Evolutionary conservation across 2,113 vertebrate genomes (phyloP).

Genomic region (Poecilia latipinna): DNA sequence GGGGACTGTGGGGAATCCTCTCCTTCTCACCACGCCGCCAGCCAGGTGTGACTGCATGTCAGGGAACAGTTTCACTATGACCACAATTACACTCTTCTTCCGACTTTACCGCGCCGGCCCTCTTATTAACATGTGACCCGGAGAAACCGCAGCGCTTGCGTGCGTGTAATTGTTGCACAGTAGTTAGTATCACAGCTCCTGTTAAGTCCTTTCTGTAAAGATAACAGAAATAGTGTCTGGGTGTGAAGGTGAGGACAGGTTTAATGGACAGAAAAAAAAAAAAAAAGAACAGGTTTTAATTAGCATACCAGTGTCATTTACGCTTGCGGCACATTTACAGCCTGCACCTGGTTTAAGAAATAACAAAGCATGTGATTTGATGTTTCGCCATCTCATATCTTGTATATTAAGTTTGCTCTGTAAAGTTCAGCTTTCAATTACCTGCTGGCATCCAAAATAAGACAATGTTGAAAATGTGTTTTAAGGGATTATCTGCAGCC

Average conservation of each 20-base stretch:
- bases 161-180: slow-evolving; percentile 14
- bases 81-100: slow-evolving; percentile 66
- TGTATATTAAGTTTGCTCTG: not conserved
- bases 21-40: slow-evolving; percentile 50
- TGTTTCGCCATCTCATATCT: not conserved
- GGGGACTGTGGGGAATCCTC: slow-evolving; percentile 61
- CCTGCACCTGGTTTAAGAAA: not conserved
- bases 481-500: slow-evolving; percentile 21
- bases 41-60: slow-evolving; percentile 79
- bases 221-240: not conserved
- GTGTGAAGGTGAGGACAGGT: slow-evolving; percentile 16
- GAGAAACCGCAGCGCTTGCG: slow-evolving; percentile 6
- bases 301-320: slow-evolving; percentile 13
- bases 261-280: slow-evolving; percentile 12
- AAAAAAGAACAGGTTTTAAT: slow-evolving; percentile 15
- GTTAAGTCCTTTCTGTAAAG: slow-evolving; percentile 1
- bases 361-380: not conserved
- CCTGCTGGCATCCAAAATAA: not conserved
- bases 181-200: not conserved
- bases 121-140: slow-evolving; percentile 37
- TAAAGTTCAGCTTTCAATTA: slow-evolving; percentile 6
- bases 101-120: slow-evolving; percentile 27
- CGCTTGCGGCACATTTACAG: slow-evolving; percentile 7
- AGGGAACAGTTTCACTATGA: slow-evolving; percentile 63
- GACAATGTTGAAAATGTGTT: slow-evolving; percentile 6